Evolutionary conservation across 2,888 invertebrate genomes (phyloP), one percentile per base, ranked within the genome.

Genomic region (Sarcophaga subvicina): DNA sequence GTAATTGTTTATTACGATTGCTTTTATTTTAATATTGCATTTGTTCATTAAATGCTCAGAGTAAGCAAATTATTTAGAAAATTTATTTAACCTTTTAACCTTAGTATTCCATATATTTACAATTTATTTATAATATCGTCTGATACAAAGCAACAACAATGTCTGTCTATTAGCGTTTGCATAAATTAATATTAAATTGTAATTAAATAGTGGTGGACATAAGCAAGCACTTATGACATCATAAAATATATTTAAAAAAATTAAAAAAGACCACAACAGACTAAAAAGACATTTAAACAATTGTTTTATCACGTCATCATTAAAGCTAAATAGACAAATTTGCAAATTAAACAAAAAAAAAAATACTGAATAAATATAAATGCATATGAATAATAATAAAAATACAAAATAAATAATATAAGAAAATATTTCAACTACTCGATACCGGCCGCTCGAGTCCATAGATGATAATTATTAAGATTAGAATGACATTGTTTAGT

Each of bases 401-500:
- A 20, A 11, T 37, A 20, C 8, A n/a, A 64, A 63, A 63, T 22
- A 22, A 20, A 37, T 25, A n/a, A 59, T 3, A 59, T 59, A 59
- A 20, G 2, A n/a, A 62, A 22, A 20, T 62, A 62, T 62, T 62
- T 22, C 22, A 62, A 2, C 62, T 62, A 62, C 62, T 62, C n/a
- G 8, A 62, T n/a, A 22, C 62, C 10, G 10, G 62, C 2, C 60
- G 82, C n/a, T 22, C 27, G 66, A 62, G 62, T 66, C 78, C 76
- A 76, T 83, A 79, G 67, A 73, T 63, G 25, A 77, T 86, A 80
- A 80, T 83, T 54, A 54, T 54, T 78, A 78, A 78, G 83, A 87
- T 82, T 79, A 84, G 75, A 87, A 87, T 87, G 84, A 87, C 87
- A 87, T 87, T 87, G 87, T 87, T 84, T 79, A 84, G 84, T 87